These are phyloP conservation scores for Dorcus parallelipipedus DNA, from an alignment of 2,888 invertebrate species.

Conservation along the genomic window DNA sequence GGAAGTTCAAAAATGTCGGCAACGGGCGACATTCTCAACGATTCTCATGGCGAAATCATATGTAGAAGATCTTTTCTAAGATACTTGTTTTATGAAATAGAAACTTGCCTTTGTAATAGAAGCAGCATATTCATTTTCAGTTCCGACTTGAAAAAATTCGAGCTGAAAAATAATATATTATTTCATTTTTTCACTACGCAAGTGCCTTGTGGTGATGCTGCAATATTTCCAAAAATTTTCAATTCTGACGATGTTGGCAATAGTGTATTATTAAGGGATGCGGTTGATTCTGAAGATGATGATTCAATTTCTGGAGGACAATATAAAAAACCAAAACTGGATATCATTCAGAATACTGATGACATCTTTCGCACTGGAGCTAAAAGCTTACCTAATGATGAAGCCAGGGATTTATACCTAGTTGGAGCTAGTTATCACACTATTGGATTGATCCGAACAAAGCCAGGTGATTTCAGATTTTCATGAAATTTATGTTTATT, in stretches of 20 bases:
- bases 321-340: neutral
- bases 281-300: neutral
- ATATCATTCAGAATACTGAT: conserved; percentile 5
- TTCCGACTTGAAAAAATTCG: conserved; percentile 24
- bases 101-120: conserved; percentile 10
- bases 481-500: neutral
- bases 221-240: conserved; percentile 66
- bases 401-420: conserved; percentile 56
- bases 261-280: neutral
- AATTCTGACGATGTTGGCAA: neutral
- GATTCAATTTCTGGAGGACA: neutral
- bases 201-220: conserved; percentile 91
- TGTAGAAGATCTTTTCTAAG: conserved; percentile 78
- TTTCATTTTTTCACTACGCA: conserved; percentile 87
- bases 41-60: conserved; percentile 90
- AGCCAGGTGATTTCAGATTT: conserved; percentile 63
- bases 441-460: conserved; percentile 72
- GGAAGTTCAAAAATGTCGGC: conserved; percentile 65
- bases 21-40: conserved; percentile 72
- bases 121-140: conserved; percentile 26
- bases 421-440: conserved; percentile 64
- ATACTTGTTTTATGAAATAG: conserved; percentile 64
- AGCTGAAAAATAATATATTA: conserved; percentile 52
- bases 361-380: conserved; percentile 82
- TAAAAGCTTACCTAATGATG: conserved; percentile 64